phyloP scores from a whole-genome alignment of 2,113 vertebrate genomes.

The Hiodon alosoides region DNA sequence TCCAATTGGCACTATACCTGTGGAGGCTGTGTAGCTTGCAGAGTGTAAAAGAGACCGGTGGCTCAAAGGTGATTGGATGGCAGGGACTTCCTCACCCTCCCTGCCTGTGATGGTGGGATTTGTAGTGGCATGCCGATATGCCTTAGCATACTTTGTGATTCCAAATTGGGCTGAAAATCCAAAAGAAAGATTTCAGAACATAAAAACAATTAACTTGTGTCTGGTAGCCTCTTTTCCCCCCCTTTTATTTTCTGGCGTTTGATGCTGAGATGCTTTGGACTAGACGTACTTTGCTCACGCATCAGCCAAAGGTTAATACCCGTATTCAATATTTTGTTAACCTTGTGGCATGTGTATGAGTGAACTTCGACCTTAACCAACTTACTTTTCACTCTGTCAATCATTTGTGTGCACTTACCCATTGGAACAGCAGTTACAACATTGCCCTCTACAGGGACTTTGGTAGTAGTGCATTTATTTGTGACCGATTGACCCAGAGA shows the following conservation, averaged over 20 bases:
- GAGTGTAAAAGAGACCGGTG: too few species aligned
- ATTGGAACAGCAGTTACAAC: slow-evolving; percentile 10
- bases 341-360: slow-evolving; percentile 34
- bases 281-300: slow-evolving; percentile 2
- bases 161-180: too few species aligned
- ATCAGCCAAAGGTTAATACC: slow-evolving; percentile 31
- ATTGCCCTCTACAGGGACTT: slow-evolving; percentile 47
- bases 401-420: neutral
- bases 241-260: too few species aligned
- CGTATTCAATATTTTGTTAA: slow-evolving; percentile 48
- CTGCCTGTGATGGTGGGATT: too few species aligned
- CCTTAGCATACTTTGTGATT: too few species aligned
- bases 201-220: too few species aligned
- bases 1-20: too few species aligned
- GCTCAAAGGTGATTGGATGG: too few species aligned
- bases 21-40: too few species aligned
- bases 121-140: too few species aligned
- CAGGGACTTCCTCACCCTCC: too few species aligned
- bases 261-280: neutral
- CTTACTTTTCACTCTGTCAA: slow-evolving; percentile 21
- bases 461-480: slow-evolving; percentile 14
- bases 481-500: slow-evolving; percentile 6
- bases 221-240: neutral
- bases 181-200: too few species aligned
- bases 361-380: slow-evolving; percentile 30